Conservation (phyloP, 2,888 invertebrate genomes). For the Andrena haemorrhoa region DNA sequence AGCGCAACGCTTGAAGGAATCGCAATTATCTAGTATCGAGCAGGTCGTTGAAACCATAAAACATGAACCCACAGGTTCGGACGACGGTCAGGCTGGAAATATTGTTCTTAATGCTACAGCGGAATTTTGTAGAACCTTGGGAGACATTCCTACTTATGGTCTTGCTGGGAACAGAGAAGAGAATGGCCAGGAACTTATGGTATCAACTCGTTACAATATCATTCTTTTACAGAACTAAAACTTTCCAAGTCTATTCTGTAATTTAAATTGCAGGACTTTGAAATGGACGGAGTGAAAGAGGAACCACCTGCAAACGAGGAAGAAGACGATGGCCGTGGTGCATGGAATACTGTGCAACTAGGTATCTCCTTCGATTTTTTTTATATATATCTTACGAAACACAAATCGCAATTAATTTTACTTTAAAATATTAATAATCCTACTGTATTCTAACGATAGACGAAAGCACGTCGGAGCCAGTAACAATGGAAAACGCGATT, state of each 20-base stretch:
- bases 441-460: slow-evolving; percentile 71
- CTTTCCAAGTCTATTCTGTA: slow-evolving; percentile 13
- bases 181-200: slow-evolving; percentile 89
- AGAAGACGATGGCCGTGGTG: slow-evolving; percentile 88
- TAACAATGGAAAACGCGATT: slow-evolving; percentile 88
- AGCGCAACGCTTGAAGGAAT: slow-evolving; percentile 89
- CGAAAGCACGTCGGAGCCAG: slow-evolving; percentile 84
- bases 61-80: slow-evolving; percentile 81
- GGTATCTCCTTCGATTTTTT: slow-evolving; percentile 78
- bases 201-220: slow-evolving; percentile 73
- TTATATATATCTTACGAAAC: not conserved
- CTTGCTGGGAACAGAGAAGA: slow-evolving; percentile 95
- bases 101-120: slow-evolving; percentile 97
- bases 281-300: slow-evolving; percentile 79
- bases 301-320: slow-evolving; percentile 76
- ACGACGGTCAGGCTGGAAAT: slow-evolving; percentile 83
- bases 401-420: not conserved
- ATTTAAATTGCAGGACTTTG: slow-evolving; percentile 84
- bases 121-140: slow-evolving; percentile 97
- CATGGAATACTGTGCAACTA: slow-evolving; percentile 94
- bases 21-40: slow-evolving; percentile 86
- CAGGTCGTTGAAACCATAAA: slow-evolving; percentile 87
- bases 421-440: not conserved
- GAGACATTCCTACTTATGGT: slow-evolving; percentile 98
- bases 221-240: slow-evolving; percentile 33